Evolutionary conservation across 2,888 invertebrate genomes (phyloP).

Genomic region (Folsomia candida): DNA sequence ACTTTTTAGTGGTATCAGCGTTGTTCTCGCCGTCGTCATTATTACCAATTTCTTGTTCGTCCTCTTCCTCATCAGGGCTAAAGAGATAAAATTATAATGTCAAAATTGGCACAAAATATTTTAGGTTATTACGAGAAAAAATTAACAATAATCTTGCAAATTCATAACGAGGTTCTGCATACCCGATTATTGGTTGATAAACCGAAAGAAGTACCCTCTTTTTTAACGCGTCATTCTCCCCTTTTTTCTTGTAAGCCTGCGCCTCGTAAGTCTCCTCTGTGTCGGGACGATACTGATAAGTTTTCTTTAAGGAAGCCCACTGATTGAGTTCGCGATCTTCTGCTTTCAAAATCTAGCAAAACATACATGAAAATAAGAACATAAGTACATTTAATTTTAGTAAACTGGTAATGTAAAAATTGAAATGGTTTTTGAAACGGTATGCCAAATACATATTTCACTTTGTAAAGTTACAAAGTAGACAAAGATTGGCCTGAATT

Average conservation of each 20-base stretch:
- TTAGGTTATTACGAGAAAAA: constrained; percentile 30
- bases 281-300: constrained; percentile 73
- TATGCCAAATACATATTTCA: too few relatives aligned
- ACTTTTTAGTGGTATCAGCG: not conserved
- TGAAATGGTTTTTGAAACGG: too few relatives aligned
- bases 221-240: constrained; percentile 70
- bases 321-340: constrained; percentile 90
- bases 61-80: constrained; percentile 12
- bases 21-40: too few relatives aligned
- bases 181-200: constrained; percentile 58
- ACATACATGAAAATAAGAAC: not conserved
- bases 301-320: constrained; percentile 90
- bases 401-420: too few relatives aligned
- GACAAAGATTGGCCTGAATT: constrained; percentile 11
- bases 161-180: constrained; percentile 49
- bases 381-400: not conserved
- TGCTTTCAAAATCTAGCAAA: constrained; percentile 75
- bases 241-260: constrained; percentile 70
- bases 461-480: too few relatives aligned
- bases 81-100: not conserved
- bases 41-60: constrained; percentile 8
- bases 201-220: constrained; percentile 75
- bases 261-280: constrained; percentile 77
- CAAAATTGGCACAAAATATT: not conserved
- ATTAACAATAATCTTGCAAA: constrained; percentile 31